phyloP scores from a whole-genome alignment of 2,888 invertebrate species.

The Polylopha cassiicola region DNA sequence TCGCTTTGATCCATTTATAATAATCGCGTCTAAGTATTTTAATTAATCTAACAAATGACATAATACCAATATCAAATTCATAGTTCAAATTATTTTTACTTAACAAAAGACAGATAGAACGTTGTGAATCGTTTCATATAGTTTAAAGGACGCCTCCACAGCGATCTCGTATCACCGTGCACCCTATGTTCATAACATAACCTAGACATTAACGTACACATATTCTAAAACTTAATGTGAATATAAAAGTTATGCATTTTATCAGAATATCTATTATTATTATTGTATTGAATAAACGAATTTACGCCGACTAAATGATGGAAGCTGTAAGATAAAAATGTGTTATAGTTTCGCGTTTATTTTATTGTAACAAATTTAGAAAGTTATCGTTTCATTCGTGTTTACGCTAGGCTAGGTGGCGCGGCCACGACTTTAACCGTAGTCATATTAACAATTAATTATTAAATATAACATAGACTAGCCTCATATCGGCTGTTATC shows the following conservation, averaged over 20 bases:
- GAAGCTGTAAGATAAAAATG: conserved; percentile 51
- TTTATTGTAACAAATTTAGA: conserved; percentile 68
- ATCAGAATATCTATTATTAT: conserved; percentile 69
- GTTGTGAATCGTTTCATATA: conserved; percentile 18
- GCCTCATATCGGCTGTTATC: conserved; percentile 43
- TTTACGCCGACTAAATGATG: conserved; percentile 55
- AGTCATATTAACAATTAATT: conserved; percentile 50
- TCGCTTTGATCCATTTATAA: conserved; percentile 35
- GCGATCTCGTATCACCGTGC: conserved; percentile 70
- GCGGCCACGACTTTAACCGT: conserved; percentile 62
- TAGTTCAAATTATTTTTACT: conserved; percentile 10
- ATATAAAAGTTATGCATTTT: conserved; percentile 73
- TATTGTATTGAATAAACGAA: conserved; percentile 71
- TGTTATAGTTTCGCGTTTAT: conserved; percentile 69
- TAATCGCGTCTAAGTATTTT: conserved; percentile 27
- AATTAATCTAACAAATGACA: conserved; percentile 25
- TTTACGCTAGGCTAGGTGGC: conserved; percentile 74
- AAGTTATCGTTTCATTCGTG: conserved; percentile 66
- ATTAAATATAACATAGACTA: conserved; percentile 37
- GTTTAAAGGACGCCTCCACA: conserved; percentile 26
- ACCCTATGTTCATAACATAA: conserved; percentile 56
- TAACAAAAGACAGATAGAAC: conserved; percentile 7
- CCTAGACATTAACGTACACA: conserved; percentile 65
- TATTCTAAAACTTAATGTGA: conserved; percentile 74
- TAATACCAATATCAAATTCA: conserved; percentile 28